Base-by-base conservation (phyloP, 2,888 invertebrate species). In the Cantharis rustica region DNA sequence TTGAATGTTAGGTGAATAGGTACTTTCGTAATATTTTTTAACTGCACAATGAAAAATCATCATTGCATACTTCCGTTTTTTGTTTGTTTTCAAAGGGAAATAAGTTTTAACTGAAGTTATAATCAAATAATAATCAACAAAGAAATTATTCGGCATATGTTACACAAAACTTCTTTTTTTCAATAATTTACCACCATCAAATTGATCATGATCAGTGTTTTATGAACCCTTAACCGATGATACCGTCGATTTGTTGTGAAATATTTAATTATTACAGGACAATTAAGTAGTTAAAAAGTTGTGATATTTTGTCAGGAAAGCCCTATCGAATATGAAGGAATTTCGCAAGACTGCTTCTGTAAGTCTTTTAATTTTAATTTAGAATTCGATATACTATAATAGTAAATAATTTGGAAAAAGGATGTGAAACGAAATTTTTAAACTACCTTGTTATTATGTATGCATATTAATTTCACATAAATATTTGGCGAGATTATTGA, bases 61-160 rank as follows among this genome's bases (percentile, higher is more conserved):
- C 77, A 77, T 70, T 75, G 73, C 81, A 77, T 81, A 75, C 71
- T 82, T 82, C 82, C 82, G 80, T 78, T 80, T 70, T 72, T 79
- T 79, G 79, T 75, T 75, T 76, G 70, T 66, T 62, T 70, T 66
- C 20, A 20, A 64, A 61, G 20, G 79, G 81, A 81, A 81, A 76
- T 74, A 77, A 79, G 78, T 79, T 79, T 80, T 76, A 79, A 73
- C 75, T 71, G 68, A 64, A 71, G 75, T 69, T 64, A 73, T 23
- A n/a, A 66, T 66, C 20, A 66, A 66, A 66, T 66, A 66, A 23
- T 66, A 66, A 66, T 23, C 20, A n/a, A n/a, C 17, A 23, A 66
- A 23, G 20, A 66, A 66, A 66, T 66, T 20, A 16, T 66, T 66
- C 23, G n/a, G 23, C n/a, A 17, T 11, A 20, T 20, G 23, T 66